Percentiles rank a stretch among this genome's conserved stretches.
Evolutionary conservation across 2,113 vertebrate species (phyloP).

Genomic region (Holacanthus passer): DNA sequence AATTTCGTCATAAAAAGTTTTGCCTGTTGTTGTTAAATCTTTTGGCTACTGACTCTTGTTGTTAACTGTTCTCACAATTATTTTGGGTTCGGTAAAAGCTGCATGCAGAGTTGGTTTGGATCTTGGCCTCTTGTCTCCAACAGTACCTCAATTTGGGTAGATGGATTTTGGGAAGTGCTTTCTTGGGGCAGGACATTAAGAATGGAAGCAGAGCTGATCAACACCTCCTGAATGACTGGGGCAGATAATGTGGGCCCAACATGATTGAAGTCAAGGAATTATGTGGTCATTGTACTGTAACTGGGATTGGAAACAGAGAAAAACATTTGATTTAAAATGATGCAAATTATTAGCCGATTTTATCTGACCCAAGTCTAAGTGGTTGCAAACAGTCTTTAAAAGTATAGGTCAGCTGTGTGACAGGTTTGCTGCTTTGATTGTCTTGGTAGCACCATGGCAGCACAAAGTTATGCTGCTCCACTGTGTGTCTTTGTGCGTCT

Average conservation of each 20-base stretch:
- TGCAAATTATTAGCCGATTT: no score
- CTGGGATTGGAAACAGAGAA: background rate
- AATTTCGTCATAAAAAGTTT: background rate
- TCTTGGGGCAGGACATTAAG: background rate
- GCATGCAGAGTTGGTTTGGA: background rate
- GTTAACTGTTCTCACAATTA: background rate
- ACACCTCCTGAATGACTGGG: slow-evolving; percentile 39
- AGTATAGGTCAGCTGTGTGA: background rate
- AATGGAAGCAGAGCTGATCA: slow-evolving; percentile 32
- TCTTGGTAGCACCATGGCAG: background rate
- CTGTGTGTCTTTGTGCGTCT: slow-evolving; percentile 3
- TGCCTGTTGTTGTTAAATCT: background rate
- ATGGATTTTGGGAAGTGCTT: slow-evolving; percentile 1
- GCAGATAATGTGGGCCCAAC: background rate
- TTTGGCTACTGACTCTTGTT: background rate
- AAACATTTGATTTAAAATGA: background rate
- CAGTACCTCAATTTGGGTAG: background rate
- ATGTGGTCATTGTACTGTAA: background rate
- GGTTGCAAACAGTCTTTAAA: background rate
- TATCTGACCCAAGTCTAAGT: background rate
- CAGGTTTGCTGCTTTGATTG: background rate
- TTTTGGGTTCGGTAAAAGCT: background rate
- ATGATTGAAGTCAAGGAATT: background rate
- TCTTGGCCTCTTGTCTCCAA: background rate
- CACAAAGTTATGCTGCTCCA: background rate